A percentile compares a stretch with the other conserved stretches of the same genome.
These are phyloP conservation scores for Junco hyemalis DNA, from an alignment of 2,113 vertebrate species.

Conservation along the genomic window DNA sequence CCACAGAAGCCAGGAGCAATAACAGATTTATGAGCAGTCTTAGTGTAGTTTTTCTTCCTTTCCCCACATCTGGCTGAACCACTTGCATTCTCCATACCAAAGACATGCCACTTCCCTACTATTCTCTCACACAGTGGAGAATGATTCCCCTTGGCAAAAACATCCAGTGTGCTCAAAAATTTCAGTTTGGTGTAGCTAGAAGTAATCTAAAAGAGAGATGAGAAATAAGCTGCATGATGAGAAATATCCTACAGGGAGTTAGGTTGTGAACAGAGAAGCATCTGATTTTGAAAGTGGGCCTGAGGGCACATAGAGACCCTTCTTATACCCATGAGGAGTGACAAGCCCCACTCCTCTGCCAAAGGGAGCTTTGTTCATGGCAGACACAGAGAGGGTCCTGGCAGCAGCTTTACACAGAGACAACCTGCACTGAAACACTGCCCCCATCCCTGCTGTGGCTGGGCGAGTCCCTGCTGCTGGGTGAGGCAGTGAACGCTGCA, in stretches of 20 bases:
- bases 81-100: not conserved
- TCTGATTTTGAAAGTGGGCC: not conserved
- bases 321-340: not conserved
- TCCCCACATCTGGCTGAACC: not conserved
- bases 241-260: not conserved
- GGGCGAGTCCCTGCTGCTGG: rapidly evolving
- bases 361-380: not conserved
- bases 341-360: not conserved
- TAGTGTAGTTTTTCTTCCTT: not conserved
- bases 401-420: not conserved
- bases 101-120: not conserved
- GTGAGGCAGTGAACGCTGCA: not conserved
- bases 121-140: not conserved
- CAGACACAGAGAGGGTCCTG: not conserved
- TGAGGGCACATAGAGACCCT: not conserved
- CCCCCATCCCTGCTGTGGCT: not conserved
- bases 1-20: not conserved
- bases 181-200: not conserved
- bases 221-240: not conserved
- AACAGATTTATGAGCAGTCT: not conserved
- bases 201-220: not conserved
- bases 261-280: not conserved
- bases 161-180: not conserved
- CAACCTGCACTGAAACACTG: not conserved
- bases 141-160: not conserved